Conservation (phyloP, 2,888 invertebrate genomes). For the Leptinotarsa haldemani region DNA sequence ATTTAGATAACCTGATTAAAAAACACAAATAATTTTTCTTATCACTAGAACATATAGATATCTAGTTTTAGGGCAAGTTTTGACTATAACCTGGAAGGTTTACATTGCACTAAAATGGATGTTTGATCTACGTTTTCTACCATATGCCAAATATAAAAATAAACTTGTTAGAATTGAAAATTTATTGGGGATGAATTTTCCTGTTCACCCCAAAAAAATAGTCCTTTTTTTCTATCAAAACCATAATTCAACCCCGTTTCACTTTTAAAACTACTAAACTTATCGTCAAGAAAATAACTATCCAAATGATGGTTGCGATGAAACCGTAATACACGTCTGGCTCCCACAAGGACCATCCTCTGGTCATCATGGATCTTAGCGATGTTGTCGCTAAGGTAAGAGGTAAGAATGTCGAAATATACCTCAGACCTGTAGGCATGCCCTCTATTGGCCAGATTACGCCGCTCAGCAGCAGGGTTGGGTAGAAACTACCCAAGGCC, state of each 20-base stretch:
- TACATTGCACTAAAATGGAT: slow-evolving; percentile 24
- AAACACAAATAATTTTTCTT: slow-evolving; percentile 42
- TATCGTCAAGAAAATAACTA: slow-evolving; percentile 82
- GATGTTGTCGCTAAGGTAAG: slow-evolving; percentile 94
- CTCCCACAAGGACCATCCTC: slow-evolving; percentile 87
- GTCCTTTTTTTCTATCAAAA: slow-evolving; percentile 22
- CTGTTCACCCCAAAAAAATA: slow-evolving; percentile 8
- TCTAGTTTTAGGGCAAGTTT: slow-evolving; percentile 44
- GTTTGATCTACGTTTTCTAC: slow-evolving; percentile 29
- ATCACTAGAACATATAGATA: slow-evolving; percentile 39
- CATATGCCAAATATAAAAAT: slow-evolving; percentile 32
- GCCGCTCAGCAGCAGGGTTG: slow-evolving; percentile 87
- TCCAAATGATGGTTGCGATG: slow-evolving; percentile 87
- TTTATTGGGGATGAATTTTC: slow-evolving; percentile 23
- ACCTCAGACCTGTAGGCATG: slow-evolving; percentile 85
- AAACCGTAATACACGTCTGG: slow-evolving; percentile 90
- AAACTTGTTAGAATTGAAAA: slow-evolving; percentile 23
- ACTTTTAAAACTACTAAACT: slow-evolving; percentile 84
- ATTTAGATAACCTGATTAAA: slow-evolving; percentile 36
- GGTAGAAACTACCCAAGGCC: slow-evolving; percentile 94
- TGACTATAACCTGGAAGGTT: slow-evolving; percentile 44
- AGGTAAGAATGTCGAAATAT: slow-evolving; percentile 86
- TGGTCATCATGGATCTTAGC: slow-evolving; percentile 84
- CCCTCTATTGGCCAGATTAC: slow-evolving; percentile 97
- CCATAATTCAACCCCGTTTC: slow-evolving; percentile 68